A percentile compares a stretch with the other conserved stretches of the same genome.
phyloP scores from a whole-genome alignment of 2,113 vertebrate species.

The Callorhinus ursinus region DNA sequence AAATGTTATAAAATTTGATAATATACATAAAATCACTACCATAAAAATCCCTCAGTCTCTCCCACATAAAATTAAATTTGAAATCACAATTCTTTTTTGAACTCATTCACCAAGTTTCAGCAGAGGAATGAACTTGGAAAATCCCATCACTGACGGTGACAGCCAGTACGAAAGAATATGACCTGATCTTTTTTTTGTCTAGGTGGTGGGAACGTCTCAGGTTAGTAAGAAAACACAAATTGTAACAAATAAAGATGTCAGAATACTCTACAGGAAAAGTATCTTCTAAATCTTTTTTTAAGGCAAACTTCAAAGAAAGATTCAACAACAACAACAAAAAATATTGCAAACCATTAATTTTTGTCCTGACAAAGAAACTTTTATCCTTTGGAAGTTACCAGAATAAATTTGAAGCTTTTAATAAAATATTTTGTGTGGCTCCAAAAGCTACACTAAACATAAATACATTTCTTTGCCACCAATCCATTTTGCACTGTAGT shows the following conservation, averaged over 20 bases:
- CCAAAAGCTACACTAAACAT: constrained; percentile 29
- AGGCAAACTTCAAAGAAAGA: constrained; percentile 36
- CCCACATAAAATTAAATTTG: constrained; percentile 17
- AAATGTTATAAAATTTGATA: constrained; percentile 1
- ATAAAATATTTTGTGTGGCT: constrained; percentile 45
- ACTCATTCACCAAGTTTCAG: neutral
- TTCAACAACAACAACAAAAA: neutral
- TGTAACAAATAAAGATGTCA: constrained; percentile 61
- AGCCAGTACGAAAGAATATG: neutral
- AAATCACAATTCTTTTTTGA: constrained; percentile 40
- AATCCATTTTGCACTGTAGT: constrained; percentile 1
- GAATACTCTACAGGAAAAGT: neutral
- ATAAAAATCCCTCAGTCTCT: neutral
- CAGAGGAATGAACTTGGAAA: neutral
- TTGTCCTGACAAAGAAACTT: constrained; percentile 27
- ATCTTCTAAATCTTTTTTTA: constrained; percentile 53
- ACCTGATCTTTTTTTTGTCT: constrained; percentile 8
- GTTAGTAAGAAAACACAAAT: constrained; percentile 36
- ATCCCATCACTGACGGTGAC: neutral
- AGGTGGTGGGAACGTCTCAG: neutral
- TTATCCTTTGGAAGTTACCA: neutral
- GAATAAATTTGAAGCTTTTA: constrained; percentile 54
- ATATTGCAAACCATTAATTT: constrained; percentile 4
- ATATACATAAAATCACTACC: neutral
- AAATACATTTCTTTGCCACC: neutral